phyloP scores from a whole-genome alignment of 2,113 vertebrate genomes.

The Lophochroa leadbeateri region DNA sequence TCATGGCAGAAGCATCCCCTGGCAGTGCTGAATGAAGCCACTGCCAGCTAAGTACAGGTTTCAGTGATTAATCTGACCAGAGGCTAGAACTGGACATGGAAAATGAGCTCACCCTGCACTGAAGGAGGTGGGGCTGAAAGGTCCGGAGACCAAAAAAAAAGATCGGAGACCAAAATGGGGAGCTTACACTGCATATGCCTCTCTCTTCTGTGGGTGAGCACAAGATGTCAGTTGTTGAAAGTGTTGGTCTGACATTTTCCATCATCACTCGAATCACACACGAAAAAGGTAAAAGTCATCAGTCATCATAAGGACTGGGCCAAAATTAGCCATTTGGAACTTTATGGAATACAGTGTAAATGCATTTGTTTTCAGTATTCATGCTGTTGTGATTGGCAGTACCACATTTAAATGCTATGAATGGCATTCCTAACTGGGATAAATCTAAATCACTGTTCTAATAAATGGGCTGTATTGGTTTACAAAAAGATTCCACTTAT shows the following conservation, averaged over 20 bases:
- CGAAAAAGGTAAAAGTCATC: background rate
- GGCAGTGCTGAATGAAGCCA: background rate
- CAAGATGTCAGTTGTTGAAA: background rate
- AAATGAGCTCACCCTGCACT: background rate
- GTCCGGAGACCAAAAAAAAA: background rate
- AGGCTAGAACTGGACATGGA: background rate
- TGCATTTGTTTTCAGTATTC: background rate
- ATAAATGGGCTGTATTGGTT: background rate
- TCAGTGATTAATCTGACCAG: background rate
- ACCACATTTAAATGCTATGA: background rate
- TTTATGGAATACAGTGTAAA: background rate
- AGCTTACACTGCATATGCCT: background rate
- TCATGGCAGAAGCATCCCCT: constrained; percentile 27
- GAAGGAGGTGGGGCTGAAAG: background rate
- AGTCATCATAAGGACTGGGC: background rate
- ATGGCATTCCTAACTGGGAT: background rate
- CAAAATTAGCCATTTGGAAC: background rate
- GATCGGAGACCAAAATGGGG: background rate
- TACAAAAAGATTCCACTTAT: background rate
- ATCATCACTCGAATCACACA: background rate
- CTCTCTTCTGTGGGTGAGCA: background rate
- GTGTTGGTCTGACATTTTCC: background rate
- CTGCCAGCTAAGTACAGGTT: constrained; percentile 1
- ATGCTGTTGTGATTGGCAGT: background rate
- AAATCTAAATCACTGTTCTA: background rate